phyloP scores from a whole-genome alignment of 2,113 vertebrate genomes.

The Propithecus coquereli region DNA sequence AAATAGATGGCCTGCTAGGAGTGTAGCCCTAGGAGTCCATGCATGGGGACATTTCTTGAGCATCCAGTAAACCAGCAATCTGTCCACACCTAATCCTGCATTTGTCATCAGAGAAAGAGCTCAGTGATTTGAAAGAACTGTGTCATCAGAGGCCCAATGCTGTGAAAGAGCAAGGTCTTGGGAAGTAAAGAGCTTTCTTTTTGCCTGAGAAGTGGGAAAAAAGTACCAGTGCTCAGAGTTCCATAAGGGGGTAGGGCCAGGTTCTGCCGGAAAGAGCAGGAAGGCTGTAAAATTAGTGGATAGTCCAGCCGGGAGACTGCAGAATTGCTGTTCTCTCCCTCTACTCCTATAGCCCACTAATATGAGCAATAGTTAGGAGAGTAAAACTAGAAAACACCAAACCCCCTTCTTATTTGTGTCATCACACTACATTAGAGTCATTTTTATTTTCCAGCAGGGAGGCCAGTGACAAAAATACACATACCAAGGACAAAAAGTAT shows the following conservation, averaged over 20 bases:
- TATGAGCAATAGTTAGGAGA: neutral
- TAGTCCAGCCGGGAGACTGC: fast-evolving
- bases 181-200: neutral
- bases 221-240: neutral
- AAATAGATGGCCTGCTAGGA: neutral
- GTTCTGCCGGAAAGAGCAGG: neutral
- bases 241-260: fast-evolving
- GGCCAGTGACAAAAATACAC: neutral
- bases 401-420: neutral
- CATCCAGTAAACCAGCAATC: neutral
- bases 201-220: neutral
- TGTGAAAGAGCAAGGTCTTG: neutral
- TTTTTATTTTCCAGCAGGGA: neutral
- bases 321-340: neutral
- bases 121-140: neutral
- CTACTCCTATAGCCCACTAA: neutral
- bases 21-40: neutral
- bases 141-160: neutral
- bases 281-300: neutral
- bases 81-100: neutral
- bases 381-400: neutral
- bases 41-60: neutral
- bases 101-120: neutral
- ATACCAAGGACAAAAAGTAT: neutral
- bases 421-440: neutral